A percentile compares a stretch with the other conserved stretches of the same genome.
Evolutionary conservation across 2,888 invertebrate genomes (phyloP).

Genomic region (Eupithecia tripunctaria): DNA sequence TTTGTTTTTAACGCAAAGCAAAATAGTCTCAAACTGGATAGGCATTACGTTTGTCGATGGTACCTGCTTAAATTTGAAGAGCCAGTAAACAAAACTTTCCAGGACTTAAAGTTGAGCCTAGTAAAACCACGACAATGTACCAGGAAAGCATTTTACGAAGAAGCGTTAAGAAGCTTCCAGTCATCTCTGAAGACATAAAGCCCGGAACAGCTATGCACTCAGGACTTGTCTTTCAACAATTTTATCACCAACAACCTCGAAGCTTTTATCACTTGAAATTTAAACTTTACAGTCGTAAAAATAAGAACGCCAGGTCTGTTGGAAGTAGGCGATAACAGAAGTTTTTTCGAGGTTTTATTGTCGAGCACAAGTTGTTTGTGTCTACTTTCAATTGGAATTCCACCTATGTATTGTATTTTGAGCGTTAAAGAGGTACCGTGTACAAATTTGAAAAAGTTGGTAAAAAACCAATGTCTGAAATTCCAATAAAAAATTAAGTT

Average conservation of each 20-base stretch:
- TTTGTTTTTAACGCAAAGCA: too few species aligned
- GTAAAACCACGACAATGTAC: conserved; percentile 45
- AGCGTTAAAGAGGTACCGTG: background rate
- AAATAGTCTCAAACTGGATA: too few species aligned
- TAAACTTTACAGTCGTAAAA: conserved; percentile 50
- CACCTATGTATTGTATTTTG: background rate
- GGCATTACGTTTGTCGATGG: too few species aligned
- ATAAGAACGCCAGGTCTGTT: conserved; percentile 38
- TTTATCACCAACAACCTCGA: conserved; percentile 37
- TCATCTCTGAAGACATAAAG: conserved; percentile 74
- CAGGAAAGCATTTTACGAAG: conserved; percentile 73
- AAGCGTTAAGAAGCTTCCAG: conserved; percentile 74
- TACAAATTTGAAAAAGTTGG: background rate
- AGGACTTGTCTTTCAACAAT: conserved; percentile 60
- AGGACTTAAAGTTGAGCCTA: conserved; percentile 34
- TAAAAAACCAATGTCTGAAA: background rate
- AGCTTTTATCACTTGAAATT: conserved; percentile 40
- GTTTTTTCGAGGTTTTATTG: conserved; percentile 43
- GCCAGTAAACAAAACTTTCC: conserved; percentile 45
- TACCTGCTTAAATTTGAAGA: conserved; percentile 3
- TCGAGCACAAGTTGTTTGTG: conserved; percentile 49
- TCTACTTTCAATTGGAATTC: conserved; percentile 46
- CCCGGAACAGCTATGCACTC: conserved; percentile 74
- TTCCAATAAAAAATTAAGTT: background rate
- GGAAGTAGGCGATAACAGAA: conserved; percentile 31